Base-by-base conservation (phyloP, 2,888 invertebrate genomes). In the Conistra vaccinii region DNA sequence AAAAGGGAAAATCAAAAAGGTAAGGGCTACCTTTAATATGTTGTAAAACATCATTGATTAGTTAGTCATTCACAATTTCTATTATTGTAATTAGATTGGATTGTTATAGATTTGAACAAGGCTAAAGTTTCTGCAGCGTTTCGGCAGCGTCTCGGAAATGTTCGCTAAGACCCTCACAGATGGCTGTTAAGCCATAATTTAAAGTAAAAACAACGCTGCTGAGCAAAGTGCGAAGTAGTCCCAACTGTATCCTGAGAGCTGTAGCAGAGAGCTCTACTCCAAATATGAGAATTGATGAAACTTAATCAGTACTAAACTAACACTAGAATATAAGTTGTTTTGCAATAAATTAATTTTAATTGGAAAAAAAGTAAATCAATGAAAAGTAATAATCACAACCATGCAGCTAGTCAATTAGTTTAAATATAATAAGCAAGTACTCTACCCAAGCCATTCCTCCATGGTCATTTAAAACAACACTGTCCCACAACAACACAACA, bases 401-500 rank as follows among this genome's bases (percentile, higher is more conserved):
- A 26, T 26, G 48, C 14, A 6, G 10, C n/a, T 55, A 57, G 32
- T n/a, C 9, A 23, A 32, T 29, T 29, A 23, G 7, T 23, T 23
- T 51, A 0, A 48, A 7, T 65, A 23, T 53, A 23, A 4, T 55
- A 4, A 51, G 23, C 12, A 55, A 32, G 3, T 17, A n/a, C 6
- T 26, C 9, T 20, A 0, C 20, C 23, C 20, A 20, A 23, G 42
- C 35, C n/a, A 48, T 65, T 32, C 1, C n/a, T 48, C 7, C 14
- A 55, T 17, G 26, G 14, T 35, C 14, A 55, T 72, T 58, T 32
- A 32, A 72, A 48, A 53, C n/a, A 51, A 51, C 7, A 74, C 26
- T 57, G 29, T 80, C 82, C 58, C 29, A 53, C 12, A 12, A 35
- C 20, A 58, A n/a, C 53, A 69, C 12, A 63, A 29, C 23, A 66